Base-by-base conservation (phyloP, 1,140 invertebrate species). In the Solenopsis fugax region DNA sequence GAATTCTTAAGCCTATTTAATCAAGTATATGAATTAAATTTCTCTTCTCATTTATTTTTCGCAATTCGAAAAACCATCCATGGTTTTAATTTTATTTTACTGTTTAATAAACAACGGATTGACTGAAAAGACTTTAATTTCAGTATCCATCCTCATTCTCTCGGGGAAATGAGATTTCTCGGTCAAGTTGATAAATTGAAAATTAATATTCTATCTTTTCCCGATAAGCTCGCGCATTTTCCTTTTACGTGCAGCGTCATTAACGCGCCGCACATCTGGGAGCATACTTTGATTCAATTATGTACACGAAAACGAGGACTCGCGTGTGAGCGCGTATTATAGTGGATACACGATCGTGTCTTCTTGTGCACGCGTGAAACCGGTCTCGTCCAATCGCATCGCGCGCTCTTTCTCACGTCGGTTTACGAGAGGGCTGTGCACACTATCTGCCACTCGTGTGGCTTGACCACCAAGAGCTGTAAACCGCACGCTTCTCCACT, bases 371-470 rank as follows among this genome's bases (percentile, higher is more conserved):
- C 86, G 86, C 69, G 85, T 67, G 75, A 60, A 90, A 90, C 89
- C 89, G 88, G 89, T 90, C 86, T 73, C 56, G 72, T 58, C 72
- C 75, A 86, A 89, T 60, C 82, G 78, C 87, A 37, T 50, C 65
- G 41, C 54, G 58, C 67, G 88, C 85, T 78, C 58, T 89, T 90
- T 90, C 88, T 90, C 86, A 86, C 86, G 88, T 88, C 75, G 52
- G 65, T 64, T 60, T 34, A 58, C 56, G 72, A 73, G 48, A 41
- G 75, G 77, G 41, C 84, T 69, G 64, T 88, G 58, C 48, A 64
- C 71, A 62, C 65, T 72, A 52, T 75, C 76, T 16, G 69, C 87
- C 82, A 41, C 56, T 85, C 52, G 65, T 76, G 71, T 21, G 84
- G 76, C 58, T 62, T 73, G 76, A 77, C 65, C 52, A 60, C 85